Base-by-base conservation (phyloP, 2,888 invertebrate genomes). In the Sisyra nigra region DNA sequence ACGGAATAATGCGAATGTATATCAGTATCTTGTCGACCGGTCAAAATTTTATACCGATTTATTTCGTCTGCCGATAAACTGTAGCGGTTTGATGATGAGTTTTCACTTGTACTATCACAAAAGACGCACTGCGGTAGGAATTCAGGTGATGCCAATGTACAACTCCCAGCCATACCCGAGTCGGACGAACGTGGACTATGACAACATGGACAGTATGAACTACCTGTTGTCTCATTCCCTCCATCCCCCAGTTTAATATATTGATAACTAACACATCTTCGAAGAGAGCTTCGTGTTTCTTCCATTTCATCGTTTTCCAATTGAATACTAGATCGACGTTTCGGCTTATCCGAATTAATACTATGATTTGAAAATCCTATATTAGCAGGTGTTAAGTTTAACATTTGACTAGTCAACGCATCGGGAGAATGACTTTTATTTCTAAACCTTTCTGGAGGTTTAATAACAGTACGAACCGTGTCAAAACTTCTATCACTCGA, bases 141-240 rank as follows among this genome's bases (percentile, higher is more conserved):
- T 59, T 80, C 80, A 0, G 81, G 80, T 1, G 81, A 80, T 4
- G 80, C 73, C 46, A 82, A 66, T 44, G 77, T 76, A 55, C 79
- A 83, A 61, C 84, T 85, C 18, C 86, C 87, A 1, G 84, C 87
- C 64, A 88, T 81, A 17, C 88, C 88, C 0, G 86, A 87, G 58
- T 84, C 83, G 11, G 87, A 86, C 6, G 80, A 82, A 48, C 81
- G 67, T 0, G 78, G 78, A 59, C 81, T 82, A 32, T 73, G 74
- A 48, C 58, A 57, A 44, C 58, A 58, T 17, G 55, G 48, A 48
- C 59, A 59, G 44, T 51, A 51, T 4, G 51, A 51, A 18, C 51
- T 50, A 34, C 24, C 11, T 10, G 50, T 47, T 9, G 48, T 39
- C 8, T 30, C 35, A 24, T 34, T 32, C 3, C 42, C 48, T 42